Percentiles rank a stretch among this genome's conserved stretches.
Evolutionary conservation across 2,888 invertebrate species (phyloP).

Genomic region (Lobophora halterata): DNA sequence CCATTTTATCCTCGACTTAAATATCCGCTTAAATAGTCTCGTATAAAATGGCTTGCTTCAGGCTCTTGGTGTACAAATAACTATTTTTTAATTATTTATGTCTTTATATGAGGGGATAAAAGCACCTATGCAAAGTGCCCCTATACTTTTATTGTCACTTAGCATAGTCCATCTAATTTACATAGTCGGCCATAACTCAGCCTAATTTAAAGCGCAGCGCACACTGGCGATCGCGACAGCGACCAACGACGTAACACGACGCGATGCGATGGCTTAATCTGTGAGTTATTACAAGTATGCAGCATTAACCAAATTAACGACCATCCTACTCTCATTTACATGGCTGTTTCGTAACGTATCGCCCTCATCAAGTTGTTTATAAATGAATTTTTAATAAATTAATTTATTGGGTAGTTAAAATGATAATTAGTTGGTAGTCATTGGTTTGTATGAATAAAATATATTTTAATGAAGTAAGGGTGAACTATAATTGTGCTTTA

Average conservation of each 20-base stretch:
- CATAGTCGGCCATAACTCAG: conserved; percentile 24
- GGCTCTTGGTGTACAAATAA: too few relatives aligned
- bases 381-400: conserved; percentile 73
- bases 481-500: conserved; percentile 24
- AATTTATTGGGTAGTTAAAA: conserved; percentile 72
- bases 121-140: not conserved
- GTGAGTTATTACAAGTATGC: conserved; percentile 63
- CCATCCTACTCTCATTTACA: conserved; percentile 51
- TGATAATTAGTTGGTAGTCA: conserved; percentile 65
- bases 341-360: conserved; percentile 41
- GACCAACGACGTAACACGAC: too few relatives aligned
- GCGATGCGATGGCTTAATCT: conserved; percentile 57
- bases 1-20: too few relatives aligned
- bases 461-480: conserved; percentile 29
- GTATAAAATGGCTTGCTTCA: too few relatives aligned
- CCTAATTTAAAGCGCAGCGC: conserved; percentile 36
- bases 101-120: too few relatives aligned
- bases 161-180: conserved; percentile 17
- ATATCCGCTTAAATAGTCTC: too few relatives aligned
- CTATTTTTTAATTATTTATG: too few relatives aligned
- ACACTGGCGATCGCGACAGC: too few relatives aligned
- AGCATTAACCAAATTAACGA: conserved; percentile 65
- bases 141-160: conserved; percentile 11
- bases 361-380: conserved; percentile 46
- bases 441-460: conserved; percentile 39